phyloP scores from a whole-genome alignment of 2,113 vertebrate genomes.

The Salvelinus fontinalis region DNA sequence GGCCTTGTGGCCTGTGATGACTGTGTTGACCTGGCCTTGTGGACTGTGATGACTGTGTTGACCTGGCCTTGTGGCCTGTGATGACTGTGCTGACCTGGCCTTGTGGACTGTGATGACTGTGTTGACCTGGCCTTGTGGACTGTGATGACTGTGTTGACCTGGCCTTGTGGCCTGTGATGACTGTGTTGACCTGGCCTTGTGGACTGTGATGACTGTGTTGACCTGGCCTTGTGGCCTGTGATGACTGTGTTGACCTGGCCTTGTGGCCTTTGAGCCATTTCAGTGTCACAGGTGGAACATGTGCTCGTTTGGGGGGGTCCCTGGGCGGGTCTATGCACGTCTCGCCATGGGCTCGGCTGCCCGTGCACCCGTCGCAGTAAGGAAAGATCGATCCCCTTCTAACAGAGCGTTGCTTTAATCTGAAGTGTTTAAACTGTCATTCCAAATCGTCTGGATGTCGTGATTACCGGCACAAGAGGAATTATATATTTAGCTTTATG shows the following conservation, averaged over 20 bases:
- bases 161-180: no score
- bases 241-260: slow-evolving; percentile 79
- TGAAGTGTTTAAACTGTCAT: slow-evolving; percentile 90
- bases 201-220: no score
- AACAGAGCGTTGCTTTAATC: slow-evolving; percentile 78
- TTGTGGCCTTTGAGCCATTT: slow-evolving; percentile 70
- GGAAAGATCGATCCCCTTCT: slow-evolving; percentile 29
- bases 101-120: no score
- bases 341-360: slow-evolving; percentile 22
- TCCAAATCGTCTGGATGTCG: slow-evolving; percentile 81
- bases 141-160: no score
- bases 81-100: no score
- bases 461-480: slow-evolving; percentile 86
- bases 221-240: no score
- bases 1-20: no score
- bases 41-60: no score
- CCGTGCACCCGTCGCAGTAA: slow-evolving; percentile 5
- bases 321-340: neutral
- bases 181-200: no score
- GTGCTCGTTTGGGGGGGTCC: slow-evolving; percentile 64
- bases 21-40: no score
- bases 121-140: no score
- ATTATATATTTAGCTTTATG: slow-evolving; percentile 87
- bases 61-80: no score
- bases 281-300: slow-evolving; percentile 69